Evolutionary conservation across 2,797 vertebrate species (phyloP), one percentile per base, ranked within the genome.

Genomic region (Myoxocephalus aenaeus): DNA sequence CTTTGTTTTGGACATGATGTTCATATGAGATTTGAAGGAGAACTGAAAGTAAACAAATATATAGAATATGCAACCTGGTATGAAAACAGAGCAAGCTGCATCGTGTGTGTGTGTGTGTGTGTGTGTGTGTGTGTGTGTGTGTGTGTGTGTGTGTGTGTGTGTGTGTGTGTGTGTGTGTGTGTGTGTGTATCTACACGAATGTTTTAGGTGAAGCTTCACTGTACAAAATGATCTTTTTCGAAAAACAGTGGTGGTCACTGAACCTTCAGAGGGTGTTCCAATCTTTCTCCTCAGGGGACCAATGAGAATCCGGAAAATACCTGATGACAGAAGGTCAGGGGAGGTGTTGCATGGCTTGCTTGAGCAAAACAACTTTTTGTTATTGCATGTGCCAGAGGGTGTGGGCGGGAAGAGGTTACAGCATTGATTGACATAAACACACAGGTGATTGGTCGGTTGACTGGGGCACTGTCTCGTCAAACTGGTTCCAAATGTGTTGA

Each of bases 231-330:
- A 17, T 22, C 9, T 25, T 48, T 14, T 15, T 7, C 36, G 15
- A 71, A 66, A 76, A 67, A 65, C 67, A 69, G 1, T 7, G 8
- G 73, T 90, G 88, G 88, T 91, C 87, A 79, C 1, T 87, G 86
- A 91, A 89, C 86, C 44, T 32, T 63, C 3, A 13, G 84, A 73
- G 77, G 87, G 89, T 83, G 91, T 86, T 44, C 70, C 85, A 79
- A 62, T 42, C 40, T 29, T 20, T 17, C 58, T 32, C 63, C 59
- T 32, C 70, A 75, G 87, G 66, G 77, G 81, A 70, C 90, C 93
- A 94, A 93, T 93, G 71, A 82, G 83, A 73, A 83, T 48, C 27
- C 66, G 82, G 86, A 62, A 62, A 69, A 83, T 84, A 88, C 76
- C 90, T 83, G 91, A 65, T 63, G 83, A 88, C 72, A 66, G 40